phyloP scores from a whole-genome alignment of 2,888 invertebrate genomes.

The Orthosia incerta region DNA sequence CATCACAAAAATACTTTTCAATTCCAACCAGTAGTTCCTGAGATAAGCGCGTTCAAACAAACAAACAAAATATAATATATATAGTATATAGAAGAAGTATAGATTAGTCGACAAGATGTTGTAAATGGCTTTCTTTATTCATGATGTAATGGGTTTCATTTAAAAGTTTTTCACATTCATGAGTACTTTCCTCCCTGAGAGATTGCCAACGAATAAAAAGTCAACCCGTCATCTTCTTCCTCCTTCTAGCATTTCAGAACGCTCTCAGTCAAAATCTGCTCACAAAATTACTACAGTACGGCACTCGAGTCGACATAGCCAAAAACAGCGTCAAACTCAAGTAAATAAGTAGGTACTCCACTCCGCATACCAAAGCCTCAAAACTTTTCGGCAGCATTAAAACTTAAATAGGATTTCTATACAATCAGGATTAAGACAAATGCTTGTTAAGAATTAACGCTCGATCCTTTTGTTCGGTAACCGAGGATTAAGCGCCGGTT shows the following conservation, averaged over 20 bases:
- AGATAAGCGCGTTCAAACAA: no score
- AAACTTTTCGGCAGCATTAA: slow-evolving; percentile 63
- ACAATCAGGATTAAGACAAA: slow-evolving; percentile 69
- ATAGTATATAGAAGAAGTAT: no score
- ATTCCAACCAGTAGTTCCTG: no score
- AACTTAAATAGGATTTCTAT: slow-evolving; percentile 67
- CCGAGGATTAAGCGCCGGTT: slow-evolving; percentile 74
- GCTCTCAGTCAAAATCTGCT: not conserved
- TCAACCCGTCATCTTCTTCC: not conserved
- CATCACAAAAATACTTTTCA: no score
- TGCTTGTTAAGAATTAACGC: slow-evolving; percentile 69
- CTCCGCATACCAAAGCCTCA: slow-evolving; percentile 48
- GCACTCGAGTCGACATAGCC: slow-evolving; percentile 1
- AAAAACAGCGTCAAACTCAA: slow-evolving; percentile 25
- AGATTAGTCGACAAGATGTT: no score
- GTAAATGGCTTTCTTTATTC: no score
- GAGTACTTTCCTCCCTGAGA: no score
- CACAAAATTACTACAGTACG: not conserved
- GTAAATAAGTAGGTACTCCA: slow-evolving; percentile 40
- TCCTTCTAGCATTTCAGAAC: not conserved
- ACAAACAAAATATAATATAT: no score
- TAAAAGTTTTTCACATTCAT: no score
- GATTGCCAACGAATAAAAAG: not conserved
- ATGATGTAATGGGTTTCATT: no score
- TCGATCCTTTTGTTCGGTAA: slow-evolving; percentile 69